Evolutionary conservation across 1,140 invertebrate genomes (phyloP), one percentile per base, ranked within the genome.

Genomic region (Platyura marginata): DNA sequence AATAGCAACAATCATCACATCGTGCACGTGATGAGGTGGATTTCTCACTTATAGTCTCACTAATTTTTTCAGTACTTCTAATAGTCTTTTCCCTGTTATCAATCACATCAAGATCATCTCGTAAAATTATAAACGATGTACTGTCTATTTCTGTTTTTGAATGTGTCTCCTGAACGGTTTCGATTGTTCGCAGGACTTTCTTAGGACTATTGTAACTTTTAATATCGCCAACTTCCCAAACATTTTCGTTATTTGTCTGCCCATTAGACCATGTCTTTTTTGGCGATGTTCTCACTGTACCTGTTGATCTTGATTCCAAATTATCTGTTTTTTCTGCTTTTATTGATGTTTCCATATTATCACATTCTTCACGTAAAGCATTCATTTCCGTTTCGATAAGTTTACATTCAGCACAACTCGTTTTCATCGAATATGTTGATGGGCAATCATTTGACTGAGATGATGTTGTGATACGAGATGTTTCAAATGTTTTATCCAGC

Each of bases 1-100:
- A 43, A 20, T 36, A 43, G 22, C 42, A 43, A 37, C 42, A 43
- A 15, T 40, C 38, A 13, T 21, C 20, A 15, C 37, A 39, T 21
- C 15, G 9, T 6, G 6, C 34, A 5, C 34, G 34, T 5, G 34
- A 36, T 9, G 6, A 9, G 4, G 9, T 10, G 6, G 16, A 36
- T 5, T 5, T 18, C 9, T 36, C 15, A 18, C 16, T 18, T 9
- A 11, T 36, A n/a, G n/a, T n/a, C n/a, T n/a, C n/a, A n/a, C n/a
- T n/a, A n/a, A n/a, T n/a, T n/a, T n/a, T n/a, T n/a, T n/a, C n/a
- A n/a, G n/a, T n/a, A n/a, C n/a, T n/a, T n/a, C n/a, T n/a, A n/a
- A n/a, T n/a, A n/a, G n/a, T n/a, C 15, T 9, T 9, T 16, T 10
- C 15, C 6, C 15, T 16, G 6, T 36, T 36, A 5, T 9, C 6